These are phyloP conservation scores for Mesopsocus fuscifrons DNA, from an alignment of 2,888 invertebrate species.

Conservation along the genomic window DNA sequence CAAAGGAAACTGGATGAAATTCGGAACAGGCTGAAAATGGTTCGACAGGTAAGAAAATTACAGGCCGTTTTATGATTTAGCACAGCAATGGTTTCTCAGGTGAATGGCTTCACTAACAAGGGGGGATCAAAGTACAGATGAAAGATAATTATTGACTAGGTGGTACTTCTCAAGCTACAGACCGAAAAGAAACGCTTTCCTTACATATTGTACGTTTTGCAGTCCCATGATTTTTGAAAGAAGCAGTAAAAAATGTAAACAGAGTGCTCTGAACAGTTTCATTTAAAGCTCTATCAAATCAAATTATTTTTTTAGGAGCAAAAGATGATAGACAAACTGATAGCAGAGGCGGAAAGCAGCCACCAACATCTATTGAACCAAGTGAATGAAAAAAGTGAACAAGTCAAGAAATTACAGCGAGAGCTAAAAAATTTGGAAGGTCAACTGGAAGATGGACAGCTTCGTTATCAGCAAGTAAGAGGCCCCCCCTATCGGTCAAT, in stretches of 20 bases:
- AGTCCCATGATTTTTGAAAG: too few species aligned
- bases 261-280: too few species aligned
- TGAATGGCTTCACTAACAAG: too few species aligned
- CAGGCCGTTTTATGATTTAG: constrained; percentile 5
- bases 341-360: constrained; percentile 19
- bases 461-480: constrained; percentile 26
- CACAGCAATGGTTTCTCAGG: too few species aligned
- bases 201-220: too few species aligned
- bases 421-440: constrained; percentile 21
- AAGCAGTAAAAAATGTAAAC: too few species aligned
- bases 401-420: constrained; percentile 21
- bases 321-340: constrained; percentile 22
- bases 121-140: too few species aligned
- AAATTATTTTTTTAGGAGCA: constrained; percentile 23
- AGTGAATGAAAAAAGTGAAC: constrained; percentile 21
- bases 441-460: constrained; percentile 25
- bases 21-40: constrained; percentile 33
- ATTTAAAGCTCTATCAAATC: too few species aligned
- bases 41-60: constrained; percentile 29
- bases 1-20: constrained; percentile 37
- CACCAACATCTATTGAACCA: constrained; percentile 20
- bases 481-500: too few species aligned
- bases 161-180: too few species aligned
- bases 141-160: too few species aligned
- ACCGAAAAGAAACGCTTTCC: too few species aligned